Base-by-base conservation (phyloP, 2,888 invertebrate species). In the Tiliacea citrago region DNA sequence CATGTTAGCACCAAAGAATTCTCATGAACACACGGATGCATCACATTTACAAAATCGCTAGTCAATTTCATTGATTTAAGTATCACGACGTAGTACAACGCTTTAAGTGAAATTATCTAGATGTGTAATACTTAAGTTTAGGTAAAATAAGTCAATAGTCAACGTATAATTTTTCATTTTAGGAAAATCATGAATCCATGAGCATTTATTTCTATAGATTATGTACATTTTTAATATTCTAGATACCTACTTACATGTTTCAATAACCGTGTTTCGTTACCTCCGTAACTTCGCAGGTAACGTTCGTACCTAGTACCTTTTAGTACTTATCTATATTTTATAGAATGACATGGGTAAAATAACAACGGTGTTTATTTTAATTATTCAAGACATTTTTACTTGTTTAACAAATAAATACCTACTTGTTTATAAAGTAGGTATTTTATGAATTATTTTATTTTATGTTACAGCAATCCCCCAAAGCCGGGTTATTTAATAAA, bases 1-100 rank as follows among this genome's bases (percentile, higher is more conserved):
- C 90, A 90, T 79, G 77, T 84, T 83, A 77, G 83, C 90, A 89
- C 91, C 92, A 91, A 93, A 92, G 93, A 93, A 93, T 92, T 89
- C 92, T 93, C 93, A 93, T 88, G 85, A 89, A 89, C 84, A 88
- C 86, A 78, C 57, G 66, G 70, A 82, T 70, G 51, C 78, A 86
- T 82, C 73, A 80, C 77, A 61, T 78, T 80, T 63, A 73, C 57
- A 74, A 83, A 84, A 71, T 84, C 77, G 80, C 87, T 88, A 86
- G 86, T 84, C 85, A 81, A 80, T 79, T 73, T 75, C 53, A 80
- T 78, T 76, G 66, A 63, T 74, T n/a, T 55, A 55, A 70, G 49
- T 68, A 77, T 65, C 68, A 75, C 65, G 24, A 65, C 63, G 67
- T 68, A 82, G 69, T 68, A 63, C 51, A 62, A 68, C 68, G 73